These are phyloP conservation scores for Rallus crepitans DNA, from an alignment of 2,797 vertebrate genomes.

Conservation along the genomic window DNA sequence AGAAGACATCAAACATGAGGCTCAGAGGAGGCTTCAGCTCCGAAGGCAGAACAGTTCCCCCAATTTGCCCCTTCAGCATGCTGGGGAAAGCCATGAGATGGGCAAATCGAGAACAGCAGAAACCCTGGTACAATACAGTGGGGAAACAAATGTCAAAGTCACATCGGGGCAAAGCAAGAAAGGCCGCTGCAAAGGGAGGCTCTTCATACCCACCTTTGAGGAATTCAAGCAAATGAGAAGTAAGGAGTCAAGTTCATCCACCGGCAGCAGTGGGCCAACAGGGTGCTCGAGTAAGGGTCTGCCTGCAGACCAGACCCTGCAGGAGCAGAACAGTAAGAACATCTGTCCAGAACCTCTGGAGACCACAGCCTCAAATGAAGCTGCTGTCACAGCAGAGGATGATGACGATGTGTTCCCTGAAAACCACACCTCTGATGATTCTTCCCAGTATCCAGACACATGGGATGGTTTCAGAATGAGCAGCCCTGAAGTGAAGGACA, in stretches of 20 bases:
- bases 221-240: slow-evolving; percentile 91
- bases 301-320: not conserved
- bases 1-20: slow-evolving; percentile 89
- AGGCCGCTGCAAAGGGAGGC: slow-evolving; percentile 72
- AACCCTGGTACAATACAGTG: slow-evolving; percentile 50
- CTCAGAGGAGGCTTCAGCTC: slow-evolving; percentile 84
- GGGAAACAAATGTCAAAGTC: not conserved
- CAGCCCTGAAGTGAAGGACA: slow-evolving; percentile 24
- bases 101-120: slow-evolving; percentile 82
- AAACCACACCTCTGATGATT: not conserved
- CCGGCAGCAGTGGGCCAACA: not conserved
- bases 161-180: slow-evolving; percentile 62
- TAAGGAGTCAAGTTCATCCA: slow-evolving; percentile 62
- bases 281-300: slow-evolving; percentile 10
- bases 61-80: slow-evolving; percentile 76
- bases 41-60: slow-evolving; percentile 88
- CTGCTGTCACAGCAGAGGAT: not conserved
- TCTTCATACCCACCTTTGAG: slow-evolving; percentile 91
- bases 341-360: not conserved
- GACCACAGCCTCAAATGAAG: slow-evolving; percentile 5
- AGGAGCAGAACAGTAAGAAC: not conserved
- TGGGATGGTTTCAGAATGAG: slow-evolving; percentile 46
- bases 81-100: slow-evolving; percentile 59
- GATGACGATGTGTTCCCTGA: slow-evolving; percentile 57
- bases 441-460: slow-evolving; percentile 5